Evolutionary conservation across 2,888 invertebrate species (phyloP).

Genomic region (Mythimna ferrago): DNA sequence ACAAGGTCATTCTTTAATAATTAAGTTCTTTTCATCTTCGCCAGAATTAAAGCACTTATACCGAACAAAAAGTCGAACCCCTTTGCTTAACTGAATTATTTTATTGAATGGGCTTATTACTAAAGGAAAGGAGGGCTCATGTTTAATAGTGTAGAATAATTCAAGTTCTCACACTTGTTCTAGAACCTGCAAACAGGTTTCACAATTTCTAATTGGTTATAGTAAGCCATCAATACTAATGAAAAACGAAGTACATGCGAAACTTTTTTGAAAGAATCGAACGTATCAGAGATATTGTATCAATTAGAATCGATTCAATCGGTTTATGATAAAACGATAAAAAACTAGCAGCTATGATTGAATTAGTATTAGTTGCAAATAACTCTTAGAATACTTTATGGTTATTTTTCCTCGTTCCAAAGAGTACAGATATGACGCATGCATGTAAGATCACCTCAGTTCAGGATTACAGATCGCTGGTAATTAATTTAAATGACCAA

Average conservation of each 20-base stretch:
- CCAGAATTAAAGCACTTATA: conserved; percentile 62
- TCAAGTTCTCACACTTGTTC: conserved; percentile 74
- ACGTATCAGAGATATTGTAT: conserved; percentile 47
- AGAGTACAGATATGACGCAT: conserved; percentile 25
- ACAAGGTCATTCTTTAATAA: conserved; percentile 64
- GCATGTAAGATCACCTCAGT: conserved; percentile 24
- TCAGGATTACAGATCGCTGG: conserved; percentile 18
- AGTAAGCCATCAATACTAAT: conserved; percentile 64
- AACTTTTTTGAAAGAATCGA: conserved; percentile 44
- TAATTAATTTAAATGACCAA: conserved; percentile 61
- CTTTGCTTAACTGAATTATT: conserved; percentile 71
- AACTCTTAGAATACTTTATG: conserved; percentile 25
- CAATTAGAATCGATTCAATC: conserved; percentile 60
- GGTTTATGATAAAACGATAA: conserved; percentile 49
- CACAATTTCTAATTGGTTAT: conserved; percentile 65
- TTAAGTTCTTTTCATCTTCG: conserved; percentile 56
- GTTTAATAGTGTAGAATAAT: conserved; percentile 62
- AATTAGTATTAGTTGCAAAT: conserved; percentile 44
- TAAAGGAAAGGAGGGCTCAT: conserved; percentile 65
- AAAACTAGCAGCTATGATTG: conserved; percentile 45
- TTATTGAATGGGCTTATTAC: conserved; percentile 81
- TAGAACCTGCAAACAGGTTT: conserved; percentile 65
- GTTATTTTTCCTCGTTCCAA: conserved; percentile 7
- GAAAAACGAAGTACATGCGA: conserved; percentile 55
- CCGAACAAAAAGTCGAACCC: conserved; percentile 66